Evolutionary conservation across 2,888 invertebrate genomes (phyloP).

Genomic region (Adelphocoris suturalis): DNA sequence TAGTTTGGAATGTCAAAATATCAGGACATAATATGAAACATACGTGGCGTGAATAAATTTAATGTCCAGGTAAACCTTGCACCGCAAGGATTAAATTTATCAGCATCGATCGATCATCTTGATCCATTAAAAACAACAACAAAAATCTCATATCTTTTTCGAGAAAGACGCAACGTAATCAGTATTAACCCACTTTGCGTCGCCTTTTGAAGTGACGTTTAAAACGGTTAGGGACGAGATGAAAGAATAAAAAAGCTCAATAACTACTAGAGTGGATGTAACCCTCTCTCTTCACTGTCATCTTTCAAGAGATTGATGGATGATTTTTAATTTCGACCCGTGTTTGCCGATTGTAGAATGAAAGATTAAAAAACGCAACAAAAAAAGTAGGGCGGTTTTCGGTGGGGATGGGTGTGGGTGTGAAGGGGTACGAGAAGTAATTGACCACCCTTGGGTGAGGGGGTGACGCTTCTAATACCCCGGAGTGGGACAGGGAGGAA

Average conservation of each 20-base stretch:
- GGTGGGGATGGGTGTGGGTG: not conserved
- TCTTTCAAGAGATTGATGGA: conserved; percentile 37
- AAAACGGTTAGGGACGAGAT: not conserved
- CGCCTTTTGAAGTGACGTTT: conserved; percentile 2
- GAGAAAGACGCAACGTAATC: not conserved
- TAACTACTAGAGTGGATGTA: conserved; percentile 36
- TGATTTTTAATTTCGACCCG: conserved; percentile 42
- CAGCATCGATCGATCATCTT: not conserved
- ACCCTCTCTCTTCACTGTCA: not conserved
- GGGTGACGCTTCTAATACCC: not conserved
- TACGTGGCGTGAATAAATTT: no score
- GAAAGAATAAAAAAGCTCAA: not conserved
- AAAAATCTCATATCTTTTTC: not conserved
- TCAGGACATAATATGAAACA: no score
- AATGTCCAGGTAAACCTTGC: no score
- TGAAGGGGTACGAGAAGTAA: not conserved
- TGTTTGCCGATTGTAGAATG: conserved; percentile 32
- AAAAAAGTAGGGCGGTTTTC: not conserved
- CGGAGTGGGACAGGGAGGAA: conserved; percentile 4
- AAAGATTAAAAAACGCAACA: not conserved
- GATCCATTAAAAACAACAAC: not conserved
- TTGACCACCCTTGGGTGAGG: not conserved
- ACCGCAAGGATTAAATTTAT: conserved; percentile 1
- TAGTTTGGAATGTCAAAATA: no score
- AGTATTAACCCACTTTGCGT: not conserved